Conservation (phyloP, 2,888 invertebrate species). For the Hypomecis atomaria region DNA sequence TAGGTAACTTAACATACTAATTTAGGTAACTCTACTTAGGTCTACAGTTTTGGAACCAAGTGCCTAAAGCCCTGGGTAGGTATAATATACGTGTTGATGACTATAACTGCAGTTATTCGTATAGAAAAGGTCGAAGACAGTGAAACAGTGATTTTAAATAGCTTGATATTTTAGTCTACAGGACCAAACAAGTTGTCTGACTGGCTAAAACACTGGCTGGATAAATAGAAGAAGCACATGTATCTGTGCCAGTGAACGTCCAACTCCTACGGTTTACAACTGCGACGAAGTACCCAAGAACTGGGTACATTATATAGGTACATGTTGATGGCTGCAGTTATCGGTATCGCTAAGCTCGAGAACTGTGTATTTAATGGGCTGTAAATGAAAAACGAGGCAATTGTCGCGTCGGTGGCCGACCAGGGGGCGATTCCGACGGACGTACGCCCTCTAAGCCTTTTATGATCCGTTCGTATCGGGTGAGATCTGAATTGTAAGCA, state of each 20-base stretch:
- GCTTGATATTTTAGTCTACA: too few species aligned
- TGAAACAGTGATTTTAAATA: too few species aligned
- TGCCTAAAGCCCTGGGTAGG: too few species aligned
- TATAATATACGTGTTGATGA: too few species aligned
- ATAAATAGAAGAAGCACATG: neutral
- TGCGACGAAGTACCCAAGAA: neutral
- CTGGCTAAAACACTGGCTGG: too few species aligned
- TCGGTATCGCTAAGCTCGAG: slow-evolving; percentile 58
- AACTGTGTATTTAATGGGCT: slow-evolving; percentile 67
- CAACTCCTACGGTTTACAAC: neutral
- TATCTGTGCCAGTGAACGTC: neutral
- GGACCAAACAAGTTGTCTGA: too few species aligned
- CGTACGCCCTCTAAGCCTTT: slow-evolving; percentile 50
- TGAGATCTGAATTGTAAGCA: too few species aligned
- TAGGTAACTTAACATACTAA: too few species aligned
- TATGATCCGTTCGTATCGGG: slow-evolving; percentile 51
- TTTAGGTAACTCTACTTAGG: too few species aligned
- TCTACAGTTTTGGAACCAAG: too few species aligned
- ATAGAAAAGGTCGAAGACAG: too few species aligned
- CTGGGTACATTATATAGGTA: slow-evolving; percentile 20
- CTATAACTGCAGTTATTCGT: too few species aligned
- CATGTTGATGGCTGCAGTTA: slow-evolving; percentile 66
- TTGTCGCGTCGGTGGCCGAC: slow-evolving; percentile 54
- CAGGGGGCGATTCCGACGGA: slow-evolving; percentile 44
- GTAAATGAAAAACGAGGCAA: slow-evolving; percentile 72